Evolutionary conservation across 53 echinoderm and acorn worm genomes (phyloP).

Genomic region (Zoroaster sp.): DNA sequence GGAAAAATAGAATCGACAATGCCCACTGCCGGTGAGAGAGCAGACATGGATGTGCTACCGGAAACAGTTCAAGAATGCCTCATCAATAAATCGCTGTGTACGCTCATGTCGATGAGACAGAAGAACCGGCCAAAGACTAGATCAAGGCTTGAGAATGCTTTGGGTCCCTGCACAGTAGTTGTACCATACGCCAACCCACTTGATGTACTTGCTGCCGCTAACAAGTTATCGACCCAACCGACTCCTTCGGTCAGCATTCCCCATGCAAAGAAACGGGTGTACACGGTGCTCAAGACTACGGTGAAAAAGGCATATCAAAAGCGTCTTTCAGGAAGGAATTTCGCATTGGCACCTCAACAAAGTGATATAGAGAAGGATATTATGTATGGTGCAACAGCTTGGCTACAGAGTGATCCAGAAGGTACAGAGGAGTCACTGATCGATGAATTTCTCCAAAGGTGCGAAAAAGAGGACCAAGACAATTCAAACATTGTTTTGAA

Average conservation of each 20-base stretch:
- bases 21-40: too few species aligned
- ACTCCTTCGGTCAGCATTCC: not conserved
- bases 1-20: too few species aligned
- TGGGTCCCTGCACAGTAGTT: slow-evolving; percentile 1
- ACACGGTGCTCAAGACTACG: not conserved
- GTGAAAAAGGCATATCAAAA: not conserved
- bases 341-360: not conserved
- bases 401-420: slow-evolving; percentile 3
- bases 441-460: not conserved
- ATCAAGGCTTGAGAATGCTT: not conserved
- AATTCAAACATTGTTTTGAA: not conserved
- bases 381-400: not conserved
- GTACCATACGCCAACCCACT: slow-evolving; percentile 23
- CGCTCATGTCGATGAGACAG: not conserved
- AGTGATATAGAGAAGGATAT: not conserved
- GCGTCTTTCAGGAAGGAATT: not conserved
- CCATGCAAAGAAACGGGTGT: slow-evolving; percentile 13
- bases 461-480: not conserved
- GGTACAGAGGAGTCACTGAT: slow-evolving; percentile 1
- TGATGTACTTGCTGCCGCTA: not conserved
- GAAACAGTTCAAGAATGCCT: too few species aligned
- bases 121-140: not conserved
- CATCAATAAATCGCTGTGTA: too few species aligned
- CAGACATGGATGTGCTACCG: too few species aligned
- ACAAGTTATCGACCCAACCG: not conserved